Evolutionary conservation across 2,888 invertebrate genomes (phyloP).

Genomic region (Platypus cylindrus): DNA sequence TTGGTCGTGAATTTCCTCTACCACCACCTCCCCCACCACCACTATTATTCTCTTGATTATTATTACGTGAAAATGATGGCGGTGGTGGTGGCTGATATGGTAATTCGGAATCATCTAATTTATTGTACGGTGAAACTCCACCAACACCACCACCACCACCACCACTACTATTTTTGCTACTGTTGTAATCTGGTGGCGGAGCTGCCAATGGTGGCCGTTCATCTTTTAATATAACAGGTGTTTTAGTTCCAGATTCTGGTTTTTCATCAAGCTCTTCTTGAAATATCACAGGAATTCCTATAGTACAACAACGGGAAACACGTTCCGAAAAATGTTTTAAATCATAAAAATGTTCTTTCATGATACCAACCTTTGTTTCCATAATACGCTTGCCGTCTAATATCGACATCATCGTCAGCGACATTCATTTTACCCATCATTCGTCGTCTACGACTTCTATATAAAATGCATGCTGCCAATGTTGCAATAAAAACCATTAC

Average conservation of each 20-base stretch:
- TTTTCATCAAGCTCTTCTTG: conserved; percentile 93
- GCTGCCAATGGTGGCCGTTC: conserved; percentile 86
- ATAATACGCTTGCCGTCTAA: conserved; percentile 72
- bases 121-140: too few relatives aligned
- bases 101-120: conserved; percentile 38
- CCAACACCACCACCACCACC: too few relatives aligned
- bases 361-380: conserved; percentile 51
- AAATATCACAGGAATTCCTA: conserved; percentile 72
- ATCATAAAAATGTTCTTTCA: conserved; percentile 1
- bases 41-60: conserved; percentile 62
- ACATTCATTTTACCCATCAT: conserved; percentile 78
- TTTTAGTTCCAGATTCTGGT: conserved; percentile 77
- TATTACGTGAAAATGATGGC: conserved; percentile 61
- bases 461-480: conserved; percentile 77
- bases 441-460: conserved; percentile 66
- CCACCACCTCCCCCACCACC: too few relatives aligned
- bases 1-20: conserved; percentile 65
- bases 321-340: not conserved
- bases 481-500: conserved; percentile 79
- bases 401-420: conserved; percentile 68
- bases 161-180: too few relatives aligned
- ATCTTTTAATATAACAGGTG: conserved; percentile 87
- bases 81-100: conserved; percentile 89
- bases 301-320: too few relatives aligned
- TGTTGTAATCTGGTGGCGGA: conserved; percentile 69